Evolutionary conservation across 1,140 invertebrate genomes (phyloP), one percentile per base, ranked within the genome.

Genomic region (Atta colombica): DNA sequence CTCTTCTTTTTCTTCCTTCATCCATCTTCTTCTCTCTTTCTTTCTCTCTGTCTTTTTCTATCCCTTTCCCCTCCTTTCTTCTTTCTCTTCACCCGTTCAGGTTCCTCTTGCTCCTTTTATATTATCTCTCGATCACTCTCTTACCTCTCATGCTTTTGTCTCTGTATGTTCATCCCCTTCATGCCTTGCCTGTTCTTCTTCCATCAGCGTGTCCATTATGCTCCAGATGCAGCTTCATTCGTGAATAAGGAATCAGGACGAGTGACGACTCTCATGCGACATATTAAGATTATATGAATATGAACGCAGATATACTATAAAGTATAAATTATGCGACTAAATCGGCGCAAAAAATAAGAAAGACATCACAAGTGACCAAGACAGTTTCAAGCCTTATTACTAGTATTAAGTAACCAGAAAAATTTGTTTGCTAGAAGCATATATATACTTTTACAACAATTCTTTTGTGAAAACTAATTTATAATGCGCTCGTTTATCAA

Each of bases 31-130:
- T 14, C 16, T 69, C 28, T 51, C 49, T 51, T 28, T 16, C 3
- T 55, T n/a, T 66, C 31, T 45, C 21, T 21, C 18, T 5, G 10
- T 7, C n/a, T 25, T 4, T 16, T 3, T 31, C n/a, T n/a, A 0
- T 4, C 6, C 21, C 31, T n/a, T 45, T 45, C 1, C 63, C 28
- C 31, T 45, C 28, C 4, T 5, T 7, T 12, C 14, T 8, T 7
- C 16, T 31, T 14, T 58, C 8, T 58, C 71, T 31, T 65, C 25
- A 7, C 5, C 10, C 72, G n/a, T 61, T 55, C 25, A 51, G 28
- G 18, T 78, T 80, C 14, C 74, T 88, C 68, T 49, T 77, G 68
- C 65, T 87, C 12, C 45, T 74, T 89, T 88, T 72, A 66, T 84
- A 55, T 60, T 85, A 74, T 55, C 61, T 69, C 65, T 71, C 65